These are phyloP conservation scores for Montipora capricornis DNA, from an alignment of 64 coral and sea anemone genomes.

Conservation along the genomic window DNA sequence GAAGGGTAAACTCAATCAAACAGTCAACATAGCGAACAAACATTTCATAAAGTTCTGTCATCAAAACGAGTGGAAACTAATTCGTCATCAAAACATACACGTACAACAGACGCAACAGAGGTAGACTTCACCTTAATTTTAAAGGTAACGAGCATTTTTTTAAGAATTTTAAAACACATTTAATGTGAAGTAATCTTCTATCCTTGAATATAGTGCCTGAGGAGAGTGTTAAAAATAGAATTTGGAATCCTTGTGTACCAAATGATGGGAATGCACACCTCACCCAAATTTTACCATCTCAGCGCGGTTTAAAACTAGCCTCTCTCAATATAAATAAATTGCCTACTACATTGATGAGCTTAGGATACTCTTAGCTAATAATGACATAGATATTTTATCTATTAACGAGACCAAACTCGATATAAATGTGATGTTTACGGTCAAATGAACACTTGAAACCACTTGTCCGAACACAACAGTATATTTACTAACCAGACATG, in stretches of 20 bases:
- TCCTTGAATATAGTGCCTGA: neutral
- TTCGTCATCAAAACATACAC: neutral
- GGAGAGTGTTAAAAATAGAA: neutral
- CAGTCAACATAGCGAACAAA: no score
- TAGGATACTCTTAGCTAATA: no score
- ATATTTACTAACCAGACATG: no score
- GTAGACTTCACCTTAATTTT: neutral
- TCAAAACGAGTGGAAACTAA: no score
- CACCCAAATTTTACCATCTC: no score
- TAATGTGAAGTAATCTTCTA: neutral
- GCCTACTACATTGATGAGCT: no score
- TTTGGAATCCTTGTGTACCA: neutral
- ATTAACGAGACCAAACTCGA: conserved; percentile 82
- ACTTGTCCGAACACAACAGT: no score
- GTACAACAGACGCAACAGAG: conserved; percentile 23
- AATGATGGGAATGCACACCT: neutral
- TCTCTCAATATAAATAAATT: conserved; percentile 21
- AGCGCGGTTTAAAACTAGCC: conserved; percentile 16
- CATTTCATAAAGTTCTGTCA: no score
- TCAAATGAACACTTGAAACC: no score
- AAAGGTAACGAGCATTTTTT: neutral
- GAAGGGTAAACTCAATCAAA: neutral
- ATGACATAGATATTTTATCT: neutral
- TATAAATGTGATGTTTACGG: neutral
- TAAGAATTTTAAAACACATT: conserved; percentile 10